phyloP scores from a whole-genome alignment of 2,113 vertebrate species.

The Trematocara stigmaticum region DNA sequence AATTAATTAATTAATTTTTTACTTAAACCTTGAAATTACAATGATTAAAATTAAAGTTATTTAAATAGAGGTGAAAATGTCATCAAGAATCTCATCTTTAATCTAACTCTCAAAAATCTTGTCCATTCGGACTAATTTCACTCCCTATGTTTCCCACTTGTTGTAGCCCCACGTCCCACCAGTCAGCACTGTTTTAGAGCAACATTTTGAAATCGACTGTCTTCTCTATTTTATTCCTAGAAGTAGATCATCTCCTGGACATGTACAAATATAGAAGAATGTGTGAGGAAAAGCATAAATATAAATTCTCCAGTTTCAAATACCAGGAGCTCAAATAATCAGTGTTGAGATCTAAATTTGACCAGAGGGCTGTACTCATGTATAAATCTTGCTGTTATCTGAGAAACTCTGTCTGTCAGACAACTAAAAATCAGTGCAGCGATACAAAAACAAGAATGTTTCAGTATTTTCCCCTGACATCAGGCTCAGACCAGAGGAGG shows the following conservation, averaged over 20 bases:
- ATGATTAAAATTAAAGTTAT: background rate
- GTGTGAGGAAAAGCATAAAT: background rate
- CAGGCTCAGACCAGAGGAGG: background rate
- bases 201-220: background rate
- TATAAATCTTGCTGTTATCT: background rate
- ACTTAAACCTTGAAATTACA: background rate
- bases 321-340: background rate
- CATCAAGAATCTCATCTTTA: background rate
- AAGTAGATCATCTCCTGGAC: background rate
- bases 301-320: background rate
- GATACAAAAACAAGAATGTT: background rate
- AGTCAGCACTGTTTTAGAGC: background rate
- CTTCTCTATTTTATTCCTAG: background rate
- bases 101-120: background rate
- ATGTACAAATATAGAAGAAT: background rate
- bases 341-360: background rate
- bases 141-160: background rate
- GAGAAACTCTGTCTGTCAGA: background rate
- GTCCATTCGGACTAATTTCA: background rate
- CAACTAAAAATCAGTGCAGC: background rate
- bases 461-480: background rate
- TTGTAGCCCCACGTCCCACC: background rate
- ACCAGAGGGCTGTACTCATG: background rate
- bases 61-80: background rate
- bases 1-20: background rate